A percentile compares a stretch with the other conserved stretches of the same genome.
phyloP scores from a whole-genome alignment of 2,113 vertebrate species.

The Ageneiosus marmoratus region DNA sequence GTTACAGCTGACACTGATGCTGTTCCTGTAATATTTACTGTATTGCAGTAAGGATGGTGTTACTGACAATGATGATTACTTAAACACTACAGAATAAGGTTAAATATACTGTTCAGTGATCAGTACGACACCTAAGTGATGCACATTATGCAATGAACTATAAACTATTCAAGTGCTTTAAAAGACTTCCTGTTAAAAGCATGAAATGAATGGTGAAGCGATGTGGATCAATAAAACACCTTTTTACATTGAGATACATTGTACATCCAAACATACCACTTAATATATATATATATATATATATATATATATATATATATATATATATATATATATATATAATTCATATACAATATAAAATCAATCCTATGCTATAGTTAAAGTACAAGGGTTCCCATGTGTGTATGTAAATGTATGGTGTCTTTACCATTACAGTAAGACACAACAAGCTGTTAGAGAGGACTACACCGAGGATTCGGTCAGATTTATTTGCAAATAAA shows the following conservation, averaged over 20 bases:
- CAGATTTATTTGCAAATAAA: constrained; percentile 61
- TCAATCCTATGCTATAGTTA: constrained; percentile 18
- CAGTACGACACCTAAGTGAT: constrained; percentile 5
- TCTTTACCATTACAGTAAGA: constrained; percentile 52
- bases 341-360: constrained; percentile 29
- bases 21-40: constrained; percentile 10
- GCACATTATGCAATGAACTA: constrained; percentile 18
- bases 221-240: constrained; percentile 50
- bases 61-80: not conserved
- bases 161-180: constrained; percentile 23
- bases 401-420: constrained; percentile 55
- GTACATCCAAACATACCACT: constrained; percentile 29
- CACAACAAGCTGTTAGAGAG: constrained; percentile 49
- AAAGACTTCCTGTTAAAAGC: constrained; percentile 42
- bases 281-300: too few relatives aligned
- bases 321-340: constrained; percentile 34
- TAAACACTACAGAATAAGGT: not conserved
- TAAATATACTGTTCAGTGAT: not conserved
- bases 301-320: too few relatives aligned
- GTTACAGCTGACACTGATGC: constrained; percentile 13
- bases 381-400: constrained; percentile 22
- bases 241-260: constrained; percentile 26
- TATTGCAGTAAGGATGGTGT: not conserved
- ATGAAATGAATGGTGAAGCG: constrained; percentile 18
- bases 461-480: constrained; percentile 54